phyloP scores from a whole-genome alignment of 2,797 vertebrate genomes.

The Denticeps clupeoides region DNA sequence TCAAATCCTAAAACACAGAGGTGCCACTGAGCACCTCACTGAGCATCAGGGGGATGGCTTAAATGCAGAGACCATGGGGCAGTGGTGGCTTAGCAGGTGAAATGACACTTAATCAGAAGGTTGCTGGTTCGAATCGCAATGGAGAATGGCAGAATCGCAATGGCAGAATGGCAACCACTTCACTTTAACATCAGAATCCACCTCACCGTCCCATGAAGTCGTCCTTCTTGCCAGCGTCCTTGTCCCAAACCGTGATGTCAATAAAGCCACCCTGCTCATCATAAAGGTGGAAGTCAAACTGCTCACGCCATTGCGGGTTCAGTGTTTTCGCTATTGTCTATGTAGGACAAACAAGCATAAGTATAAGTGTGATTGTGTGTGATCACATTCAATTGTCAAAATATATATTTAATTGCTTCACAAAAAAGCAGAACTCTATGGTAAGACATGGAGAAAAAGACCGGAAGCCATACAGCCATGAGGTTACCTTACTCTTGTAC shows the following conservation, averaged over 20 bases:
- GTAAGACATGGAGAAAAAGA: neutral
- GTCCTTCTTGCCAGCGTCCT: conserved; percentile 86
- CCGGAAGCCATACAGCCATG: neutral
- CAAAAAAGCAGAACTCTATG: no score
- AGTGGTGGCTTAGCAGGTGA: no score
- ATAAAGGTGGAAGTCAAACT: conserved; percentile 95
- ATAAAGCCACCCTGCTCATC: conserved; percentile 83
- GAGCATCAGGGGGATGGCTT: no score
- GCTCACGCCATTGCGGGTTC: conserved; percentile 93
- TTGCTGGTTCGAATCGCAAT: no score
- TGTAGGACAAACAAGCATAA: neutral
- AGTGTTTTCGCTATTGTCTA: conserved; percentile 88
- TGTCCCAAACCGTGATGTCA: conserved; percentile 94
- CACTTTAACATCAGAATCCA: no score
- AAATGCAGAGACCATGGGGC: no score
- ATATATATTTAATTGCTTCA: neutral
- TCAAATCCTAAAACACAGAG: no score
- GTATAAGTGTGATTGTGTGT: neutral
- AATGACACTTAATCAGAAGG: no score
- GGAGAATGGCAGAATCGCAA: no score
- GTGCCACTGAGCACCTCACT: no score
- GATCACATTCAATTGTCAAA: neutral
- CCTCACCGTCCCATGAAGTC: conserved; percentile 93
- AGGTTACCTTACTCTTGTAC: conserved; percentile 89
- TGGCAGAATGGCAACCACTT: no score